Base-by-base conservation (phyloP, 2,888 invertebrate species). In the Octonoba sinensis region DNA sequence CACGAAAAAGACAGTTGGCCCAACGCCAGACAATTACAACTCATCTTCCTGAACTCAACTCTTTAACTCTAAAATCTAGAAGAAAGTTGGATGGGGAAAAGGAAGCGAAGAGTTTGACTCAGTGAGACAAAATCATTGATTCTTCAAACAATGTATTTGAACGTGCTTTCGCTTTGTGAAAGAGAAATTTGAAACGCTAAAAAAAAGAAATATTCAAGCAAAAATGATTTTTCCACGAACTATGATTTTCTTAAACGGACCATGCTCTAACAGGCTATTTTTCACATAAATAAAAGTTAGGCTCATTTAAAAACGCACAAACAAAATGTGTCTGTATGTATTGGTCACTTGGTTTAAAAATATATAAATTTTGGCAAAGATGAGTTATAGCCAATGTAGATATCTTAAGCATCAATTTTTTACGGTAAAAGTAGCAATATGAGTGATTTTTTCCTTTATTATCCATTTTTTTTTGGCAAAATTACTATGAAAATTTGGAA, bases 61-160 rank as follows among this genome's bases (percentile, higher is more conserved):
- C 69, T 69, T 76, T 69, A 62, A 62, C 60, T 70, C 70, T 56
- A 46, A 65, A 71, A 77, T 64, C 64, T 64, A 47, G 44, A 44
- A 49, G 62, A 69, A 76, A 69, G 62, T 76, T 69, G 18, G 56
- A 71, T 70, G 70, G 24, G 67, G 70, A 64, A 65, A 71, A 47
- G 18, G n/a, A 27, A 56, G 56, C 70, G 70, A 77, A 64, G 71
- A 77, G 77, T 71, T 77, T 64, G 70, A 77, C 69, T 76, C 69
- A 62, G 76, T 62, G 62, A 47, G 77, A 71, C 77, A 65, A 77
- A 71, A 77, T 77, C 77, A 77, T 77, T 70, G 77, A 77, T 77
- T 77, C 64, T 70, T 77, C 70, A 71, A 77, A 71, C 70, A 77
- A 77, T 77, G 77, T 77, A 77, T 77, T 70, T 77, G 69, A 64